A percentile compares a stretch with the other conserved stretches of the same genome.
These are phyloP conservation scores for Malacoctenus gilli DNA, from an alignment of 2,797 vertebrate genomes.

Conservation along the genomic window DNA sequence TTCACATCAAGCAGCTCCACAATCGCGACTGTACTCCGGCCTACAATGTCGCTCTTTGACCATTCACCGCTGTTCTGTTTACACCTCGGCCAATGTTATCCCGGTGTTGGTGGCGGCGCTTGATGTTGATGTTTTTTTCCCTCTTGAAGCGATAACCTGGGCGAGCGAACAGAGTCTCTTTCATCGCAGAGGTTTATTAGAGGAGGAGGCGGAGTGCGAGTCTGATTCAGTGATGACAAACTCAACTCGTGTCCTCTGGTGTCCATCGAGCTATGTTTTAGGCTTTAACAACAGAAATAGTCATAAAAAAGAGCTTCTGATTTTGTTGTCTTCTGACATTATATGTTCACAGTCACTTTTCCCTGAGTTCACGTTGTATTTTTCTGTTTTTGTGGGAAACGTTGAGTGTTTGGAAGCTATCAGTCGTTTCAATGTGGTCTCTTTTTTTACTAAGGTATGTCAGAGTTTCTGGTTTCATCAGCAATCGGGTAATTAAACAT, in stretches of 20 bases:
- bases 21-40: conserved; percentile 48
- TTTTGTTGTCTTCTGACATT: too few relatives aligned
- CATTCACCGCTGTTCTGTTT: conserved; percentile 63
- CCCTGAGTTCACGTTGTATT: too few relatives aligned
- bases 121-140: conserved; percentile 57
- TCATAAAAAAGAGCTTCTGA: too few relatives aligned
- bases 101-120: conserved; percentile 20
- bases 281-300: too few relatives aligned
- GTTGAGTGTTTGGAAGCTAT: too few relatives aligned
- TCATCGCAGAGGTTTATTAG: conserved; percentile 53
- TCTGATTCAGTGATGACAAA: conserved; percentile 31
- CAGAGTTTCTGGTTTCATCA: neutral
- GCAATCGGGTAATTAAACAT: neutral
- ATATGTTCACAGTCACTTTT: too few relatives aligned
- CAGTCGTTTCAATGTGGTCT: too few relatives aligned
- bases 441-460: neutral
- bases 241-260: too few relatives aligned
- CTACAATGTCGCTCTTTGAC: conserved; percentile 63
- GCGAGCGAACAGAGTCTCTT: conserved; percentile 58
- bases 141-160: conserved; percentile 56
- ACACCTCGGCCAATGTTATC: conserved; percentile 34
- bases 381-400: too few relatives aligned
- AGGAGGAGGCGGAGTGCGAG: conserved; percentile 39
- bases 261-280: too few relatives aligned
- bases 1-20: too few relatives aligned